Evolutionary conservation across 2,797 vertebrate species (phyloP).

Genomic region (Balearica regulorum): DNA sequence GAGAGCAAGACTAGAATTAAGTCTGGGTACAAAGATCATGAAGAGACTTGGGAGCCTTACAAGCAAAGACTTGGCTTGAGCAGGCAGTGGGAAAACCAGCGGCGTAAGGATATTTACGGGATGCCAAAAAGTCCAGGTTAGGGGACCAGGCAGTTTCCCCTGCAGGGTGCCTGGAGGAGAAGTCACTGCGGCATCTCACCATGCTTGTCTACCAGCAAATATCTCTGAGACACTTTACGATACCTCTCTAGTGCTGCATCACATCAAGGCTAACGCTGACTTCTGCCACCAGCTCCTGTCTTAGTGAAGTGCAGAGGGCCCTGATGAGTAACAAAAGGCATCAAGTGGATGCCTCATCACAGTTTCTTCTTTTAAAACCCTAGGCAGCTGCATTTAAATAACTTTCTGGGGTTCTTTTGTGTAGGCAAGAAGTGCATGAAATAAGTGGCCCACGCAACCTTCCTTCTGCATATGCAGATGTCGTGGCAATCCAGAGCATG

Average conservation of each 20-base stretch:
- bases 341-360: background rate
- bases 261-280: background rate
- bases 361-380: background rate
- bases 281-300: background rate
- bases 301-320: background rate
- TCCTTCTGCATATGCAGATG: background rate
- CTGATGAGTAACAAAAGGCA: background rate
- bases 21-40: background rate
- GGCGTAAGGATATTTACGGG: background rate
- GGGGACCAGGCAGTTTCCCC: background rate
- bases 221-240: accelerated
- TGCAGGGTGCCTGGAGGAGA: background rate
- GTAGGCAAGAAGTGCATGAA: background rate
- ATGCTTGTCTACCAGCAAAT: background rate
- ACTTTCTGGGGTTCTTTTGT: too few species aligned
- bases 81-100: background rate
- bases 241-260: background rate
- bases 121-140: background rate
- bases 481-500: background rate
- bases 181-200: accelerated
- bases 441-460: background rate
- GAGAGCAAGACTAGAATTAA: background rate
- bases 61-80: background rate
- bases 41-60: background rate
- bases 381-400: background rate